These are phyloP conservation scores for Nematolebias whitei DNA, from an alignment of 2,113 vertebrate species.

Conservation along the genomic window DNA sequence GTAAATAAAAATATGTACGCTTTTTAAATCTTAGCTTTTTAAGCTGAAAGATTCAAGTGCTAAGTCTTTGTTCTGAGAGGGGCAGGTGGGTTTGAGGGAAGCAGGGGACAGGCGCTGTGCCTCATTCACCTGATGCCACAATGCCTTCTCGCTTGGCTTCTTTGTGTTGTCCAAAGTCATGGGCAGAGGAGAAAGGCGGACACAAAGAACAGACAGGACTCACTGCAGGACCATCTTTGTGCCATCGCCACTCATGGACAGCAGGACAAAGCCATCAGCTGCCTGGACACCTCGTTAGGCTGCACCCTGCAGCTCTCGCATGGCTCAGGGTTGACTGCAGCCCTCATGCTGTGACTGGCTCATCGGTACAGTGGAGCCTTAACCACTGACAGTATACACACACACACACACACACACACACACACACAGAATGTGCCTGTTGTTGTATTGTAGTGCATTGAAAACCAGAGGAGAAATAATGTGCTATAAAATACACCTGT, in stretches of 20 bases:
- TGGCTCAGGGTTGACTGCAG: slow-evolving; percentile 59
- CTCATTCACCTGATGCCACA: slow-evolving; percentile 71
- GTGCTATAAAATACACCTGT: slow-evolving; percentile 71
- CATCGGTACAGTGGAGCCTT: slow-evolving; percentile 41
- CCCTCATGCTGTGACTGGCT: slow-evolving; percentile 52
- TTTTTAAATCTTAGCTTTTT: too few species aligned
- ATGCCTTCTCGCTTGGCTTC: slow-evolving; percentile 30
- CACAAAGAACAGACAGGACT: slow-evolving; percentile 77
- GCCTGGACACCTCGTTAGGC: slow-evolving; percentile 77
- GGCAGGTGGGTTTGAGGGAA: slow-evolving; percentile 13
- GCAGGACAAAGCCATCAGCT: slow-evolving; percentile 77
- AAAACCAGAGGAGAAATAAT: slow-evolving; percentile 44
- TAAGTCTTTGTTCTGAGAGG: background rate
- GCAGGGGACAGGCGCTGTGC: slow-evolving; percentile 18
- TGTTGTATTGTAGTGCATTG: slow-evolving; percentile 26
- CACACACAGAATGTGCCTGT: slow-evolving; percentile 15
- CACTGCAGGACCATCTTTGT: slow-evolving; percentile 72
- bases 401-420: slow-evolving; percentile 30
- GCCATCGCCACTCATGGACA: slow-evolving; percentile 53
- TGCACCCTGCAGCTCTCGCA: slow-evolving; percentile 67
- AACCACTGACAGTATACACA: slow-evolving; percentile 25
- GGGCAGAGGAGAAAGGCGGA: slow-evolving; percentile 56
- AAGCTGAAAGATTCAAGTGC: too few species aligned
- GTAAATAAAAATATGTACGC: slow-evolving; percentile 8
- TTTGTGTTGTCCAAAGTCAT: slow-evolving; percentile 63